These are phyloP conservation scores for Cossypha caffra DNA, from an alignment of 2,797 vertebrate species.

Conservation along the genomic window DNA sequence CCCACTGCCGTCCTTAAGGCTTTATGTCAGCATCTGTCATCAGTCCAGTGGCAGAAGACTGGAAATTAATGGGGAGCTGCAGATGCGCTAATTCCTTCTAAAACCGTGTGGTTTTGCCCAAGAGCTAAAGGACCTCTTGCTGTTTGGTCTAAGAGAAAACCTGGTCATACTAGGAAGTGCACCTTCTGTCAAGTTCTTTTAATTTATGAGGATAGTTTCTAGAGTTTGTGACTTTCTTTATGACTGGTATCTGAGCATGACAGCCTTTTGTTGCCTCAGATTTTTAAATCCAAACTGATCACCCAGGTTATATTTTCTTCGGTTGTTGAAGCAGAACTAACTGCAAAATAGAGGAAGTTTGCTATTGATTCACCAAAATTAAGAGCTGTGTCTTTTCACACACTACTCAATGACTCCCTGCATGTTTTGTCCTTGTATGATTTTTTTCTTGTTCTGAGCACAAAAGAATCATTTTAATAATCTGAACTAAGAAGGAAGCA, in stretches of 20 bases:
- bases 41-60: not conserved
- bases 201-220: not conserved
- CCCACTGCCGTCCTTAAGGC: not conserved
- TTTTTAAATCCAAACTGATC: not conserved
- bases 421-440: not conserved
- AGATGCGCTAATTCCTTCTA: not conserved
- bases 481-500: not conserved
- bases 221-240: not conserved
- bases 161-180: not conserved
- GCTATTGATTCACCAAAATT: not conserved
- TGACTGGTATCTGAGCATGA: not conserved
- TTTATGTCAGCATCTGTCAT: not conserved
- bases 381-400: not conserved
- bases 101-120: not conserved
- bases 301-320: not conserved
- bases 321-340: not conserved
- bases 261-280: not conserved
- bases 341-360: not conserved
- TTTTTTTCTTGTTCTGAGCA: not conserved
- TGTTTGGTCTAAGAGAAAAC: not conserved
- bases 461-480: not conserved
- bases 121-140: not conserved
- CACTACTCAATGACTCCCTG: rapidly evolving
- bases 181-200: not conserved
- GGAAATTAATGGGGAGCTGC: not conserved